Evolutionary conservation across 2,113 vertebrate genomes (phyloP).

Genomic region (Lepisosteus osseus): DNA sequence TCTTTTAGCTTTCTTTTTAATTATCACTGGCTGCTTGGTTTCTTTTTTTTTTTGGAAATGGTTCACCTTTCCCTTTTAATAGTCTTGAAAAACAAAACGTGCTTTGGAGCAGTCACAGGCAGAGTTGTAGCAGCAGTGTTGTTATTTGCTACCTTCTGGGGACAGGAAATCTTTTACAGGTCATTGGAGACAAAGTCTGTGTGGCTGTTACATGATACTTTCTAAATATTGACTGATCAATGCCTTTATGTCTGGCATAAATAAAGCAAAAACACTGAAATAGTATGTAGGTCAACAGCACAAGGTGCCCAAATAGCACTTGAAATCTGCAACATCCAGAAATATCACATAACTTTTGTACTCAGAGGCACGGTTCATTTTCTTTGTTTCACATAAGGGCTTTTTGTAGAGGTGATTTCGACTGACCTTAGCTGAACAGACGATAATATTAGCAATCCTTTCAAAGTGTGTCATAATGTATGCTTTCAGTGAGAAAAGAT

Average conservation of each 20-base stretch:
- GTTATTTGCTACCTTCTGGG: not conserved
- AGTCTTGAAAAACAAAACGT: not conserved
- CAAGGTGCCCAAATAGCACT: not conserved
- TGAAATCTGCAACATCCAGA: not conserved
- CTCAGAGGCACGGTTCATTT: too few species aligned
- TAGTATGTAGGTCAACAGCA: not conserved
- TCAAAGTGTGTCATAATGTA: too few species aligned
- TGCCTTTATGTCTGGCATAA: conserved; percentile 3
- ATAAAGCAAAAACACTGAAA: not conserved
- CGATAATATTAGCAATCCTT: too few species aligned
- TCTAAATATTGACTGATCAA: not conserved
- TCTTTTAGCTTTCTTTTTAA: too few species aligned
- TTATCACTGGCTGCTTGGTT: too few species aligned
- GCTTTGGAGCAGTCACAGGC: not conserved
- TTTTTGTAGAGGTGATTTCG: too few species aligned
- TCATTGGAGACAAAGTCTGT: not conserved
- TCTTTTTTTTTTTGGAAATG: too few species aligned
- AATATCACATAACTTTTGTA: not conserved
- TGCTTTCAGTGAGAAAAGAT: too few species aligned
- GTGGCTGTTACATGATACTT: not conserved
- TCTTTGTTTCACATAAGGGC: too few species aligned
- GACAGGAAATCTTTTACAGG: not conserved
- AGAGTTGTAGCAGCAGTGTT: not conserved
- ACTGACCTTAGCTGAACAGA: too few species aligned
- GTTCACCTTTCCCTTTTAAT: too few species aligned